phyloP scores from a whole-genome alignment of 2,113 vertebrate genomes.

The Solea solea region DNA sequence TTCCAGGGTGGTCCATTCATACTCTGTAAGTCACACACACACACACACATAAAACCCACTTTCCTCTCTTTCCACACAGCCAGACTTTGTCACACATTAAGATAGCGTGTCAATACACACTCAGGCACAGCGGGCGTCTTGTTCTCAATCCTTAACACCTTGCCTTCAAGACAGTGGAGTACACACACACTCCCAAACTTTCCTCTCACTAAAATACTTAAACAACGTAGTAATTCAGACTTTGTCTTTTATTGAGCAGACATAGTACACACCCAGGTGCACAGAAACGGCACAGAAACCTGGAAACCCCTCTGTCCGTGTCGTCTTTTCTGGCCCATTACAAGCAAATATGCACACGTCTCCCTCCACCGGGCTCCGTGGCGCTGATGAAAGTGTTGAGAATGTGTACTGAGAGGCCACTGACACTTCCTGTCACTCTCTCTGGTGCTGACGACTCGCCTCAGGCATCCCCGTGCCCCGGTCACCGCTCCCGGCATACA shows the following conservation, averaged over 20 bases:
- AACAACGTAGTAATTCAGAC: constrained; percentile 31
- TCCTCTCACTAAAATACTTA: constrained; percentile 18
- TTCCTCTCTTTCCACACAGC: constrained; percentile 18
- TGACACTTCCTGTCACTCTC: constrained; percentile 73
- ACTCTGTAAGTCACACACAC: constrained; percentile 17
- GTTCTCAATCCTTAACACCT: constrained; percentile 44
- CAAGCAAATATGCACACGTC: constrained; percentile 45
- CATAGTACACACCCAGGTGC: constrained; percentile 48
- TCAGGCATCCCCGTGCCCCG: constrained; percentile 45
- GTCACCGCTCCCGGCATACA: constrained; percentile 47
- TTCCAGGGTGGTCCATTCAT: constrained; percentile 71
- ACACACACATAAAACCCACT: constrained; percentile 34
- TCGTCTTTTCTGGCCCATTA: constrained; percentile 27
- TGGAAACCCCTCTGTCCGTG: constrained; percentile 43
- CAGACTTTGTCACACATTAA: constrained; percentile 60
- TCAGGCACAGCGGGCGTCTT: constrained; percentile 53
- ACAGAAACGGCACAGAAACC: constrained; percentile 6
- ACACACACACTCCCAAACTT: constrained; percentile 7
- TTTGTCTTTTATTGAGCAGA: constrained; percentile 10
- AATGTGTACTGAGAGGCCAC: constrained; percentile 62
- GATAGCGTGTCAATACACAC: constrained; percentile 52
- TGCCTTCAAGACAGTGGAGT: constrained; percentile 3
- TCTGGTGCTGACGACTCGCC: constrained; percentile 55
- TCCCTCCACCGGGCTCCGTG: constrained; percentile 56
- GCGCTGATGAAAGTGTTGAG: constrained; percentile 66